Conservation (phyloP, 1,140 invertebrate species). For the Phymastichus coffea region DNA sequence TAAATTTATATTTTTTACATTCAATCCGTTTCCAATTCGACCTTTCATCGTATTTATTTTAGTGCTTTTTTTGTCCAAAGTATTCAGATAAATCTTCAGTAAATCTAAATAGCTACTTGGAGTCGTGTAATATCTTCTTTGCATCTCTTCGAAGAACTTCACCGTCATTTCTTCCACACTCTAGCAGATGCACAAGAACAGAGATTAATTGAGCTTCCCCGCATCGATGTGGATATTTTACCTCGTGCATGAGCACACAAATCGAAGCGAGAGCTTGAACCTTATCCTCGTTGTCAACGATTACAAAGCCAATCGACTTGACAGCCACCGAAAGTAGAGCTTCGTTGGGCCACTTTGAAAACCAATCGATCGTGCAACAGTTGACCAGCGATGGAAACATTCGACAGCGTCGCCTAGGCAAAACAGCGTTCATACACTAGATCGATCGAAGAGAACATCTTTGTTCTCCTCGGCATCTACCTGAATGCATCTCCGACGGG, state of each 20-base stretch:
- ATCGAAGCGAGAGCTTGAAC: constrained; percentile 64
- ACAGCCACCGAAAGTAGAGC: constrained; percentile 79
- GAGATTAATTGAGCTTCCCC: background rate
- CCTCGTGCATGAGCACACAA: constrained; percentile 76
- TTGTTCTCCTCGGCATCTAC: constrained; percentile 46
- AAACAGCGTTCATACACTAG: no score
- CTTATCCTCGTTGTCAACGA: constrained; percentile 43
- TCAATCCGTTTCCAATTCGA: constrained; percentile 75
- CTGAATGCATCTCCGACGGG: constrained; percentile 83
- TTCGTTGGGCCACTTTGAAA: constrained; percentile 86
- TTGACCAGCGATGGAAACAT: constrained; percentile 92
- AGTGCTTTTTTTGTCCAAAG: constrained; percentile 66
- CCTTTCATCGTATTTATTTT: constrained; percentile 68
- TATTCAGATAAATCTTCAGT: constrained; percentile 74
- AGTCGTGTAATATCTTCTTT: constrained; percentile 83
- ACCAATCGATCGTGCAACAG: constrained; percentile 94
- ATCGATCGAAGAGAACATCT: background rate
- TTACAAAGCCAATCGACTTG: constrained; percentile 59
- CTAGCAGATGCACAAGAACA: constrained; percentile 45
- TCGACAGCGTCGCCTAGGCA: constrained; percentile 65
- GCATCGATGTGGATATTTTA: constrained; percentile 33
- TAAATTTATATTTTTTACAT: constrained; percentile 55
- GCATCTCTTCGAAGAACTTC: constrained; percentile 77
- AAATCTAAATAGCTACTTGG: constrained; percentile 87
- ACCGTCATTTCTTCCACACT: constrained; percentile 76